These are phyloP conservation scores for Triplophysa dalaica DNA, from an alignment of 2,113 vertebrate species.

Conservation along the genomic window DNA sequence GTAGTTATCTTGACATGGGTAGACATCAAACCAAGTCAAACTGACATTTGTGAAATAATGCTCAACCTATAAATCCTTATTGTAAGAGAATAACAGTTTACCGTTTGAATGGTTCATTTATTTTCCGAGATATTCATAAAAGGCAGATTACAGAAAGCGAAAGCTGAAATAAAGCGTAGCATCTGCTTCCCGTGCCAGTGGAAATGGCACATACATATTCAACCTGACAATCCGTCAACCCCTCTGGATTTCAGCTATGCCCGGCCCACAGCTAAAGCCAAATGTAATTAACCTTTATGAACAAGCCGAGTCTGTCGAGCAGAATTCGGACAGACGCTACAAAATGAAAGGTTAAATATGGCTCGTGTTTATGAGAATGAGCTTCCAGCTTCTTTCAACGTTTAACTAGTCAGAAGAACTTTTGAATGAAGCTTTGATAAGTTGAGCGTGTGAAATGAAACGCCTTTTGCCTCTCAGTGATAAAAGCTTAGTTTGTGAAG, in stretches of 20 bases:
- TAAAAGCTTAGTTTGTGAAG: neutral
- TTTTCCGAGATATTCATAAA: too few relatives aligned
- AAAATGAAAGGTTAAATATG: slow-evolving; percentile 46
- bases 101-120: too few relatives aligned
- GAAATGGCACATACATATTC: slow-evolving; percentile 45
- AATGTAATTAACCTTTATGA: slow-evolving; percentile 57
- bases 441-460: neutral
- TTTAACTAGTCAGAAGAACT: slow-evolving; percentile 4
- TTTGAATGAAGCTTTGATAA: slow-evolving; percentile 28
- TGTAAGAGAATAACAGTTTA: too few relatives aligned
- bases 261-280: slow-evolving; percentile 49
- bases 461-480: neutral
- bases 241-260: slow-evolving; percentile 29
- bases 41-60: too few relatives aligned
- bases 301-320: slow-evolving; percentile 46
- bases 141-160: too few relatives aligned
- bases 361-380: slow-evolving; percentile 29
- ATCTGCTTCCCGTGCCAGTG: slow-evolving; percentile 17
- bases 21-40: too few relatives aligned
- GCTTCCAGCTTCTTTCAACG: slow-evolving; percentile 7
- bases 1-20: too few relatives aligned
- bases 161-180: neutral
- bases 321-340: slow-evolving; percentile 40
- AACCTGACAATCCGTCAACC: slow-evolving; percentile 38
- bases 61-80: too few relatives aligned